Evolutionary conservation across 1,140 invertebrate genomes (phyloP), one percentile per base, ranked within the genome.

Genomic region (Eueides isabella): DNA sequence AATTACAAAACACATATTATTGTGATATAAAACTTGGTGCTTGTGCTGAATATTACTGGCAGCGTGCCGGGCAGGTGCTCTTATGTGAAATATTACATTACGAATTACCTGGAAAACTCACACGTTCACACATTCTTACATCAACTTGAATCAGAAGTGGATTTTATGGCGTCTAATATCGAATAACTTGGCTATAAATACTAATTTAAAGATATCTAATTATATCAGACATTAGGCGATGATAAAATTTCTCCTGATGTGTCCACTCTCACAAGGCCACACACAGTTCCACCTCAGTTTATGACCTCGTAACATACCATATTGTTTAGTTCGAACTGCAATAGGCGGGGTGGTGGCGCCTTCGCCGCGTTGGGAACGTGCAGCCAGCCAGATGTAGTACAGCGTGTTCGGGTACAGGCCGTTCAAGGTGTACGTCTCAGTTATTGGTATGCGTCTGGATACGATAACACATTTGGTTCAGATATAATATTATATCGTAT

Each of bases 381-480:
- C 98, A 2, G 98, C 98, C 75, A 99, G 94, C 97, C 98, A 99
- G 74, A 99, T 97, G 93, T 98, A 98, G 94, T 99, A 99, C 41
- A 98, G 91, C 3, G 98, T 99, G 94, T 99, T 98, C 6, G 98
- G 98, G 85, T 98, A 98, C 1, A 99, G 94, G 35, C 96, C 96
- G 65, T 95, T 96, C 71, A 99, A 93, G 0, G 96, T 97, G 94
- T 98, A 99, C 29, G 95, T 96, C 91, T 98, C 97, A 6, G 95
- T 95, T n/a, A 97, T 96, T 0, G 95, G 94, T 79, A 98, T 97
- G 78, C 96, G 95, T 78, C 96, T 94, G 71, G 31, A 33, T 19
- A 9, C 19, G 0, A 38, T 38, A 4, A 38, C 4, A 38, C 14
- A 16, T 16, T 38, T 38, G 2, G 16, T 14, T 38, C 5, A 38